phyloP scores from a whole-genome alignment of 2,113 vertebrate species.

The Phoxinus phoxinus region DNA sequence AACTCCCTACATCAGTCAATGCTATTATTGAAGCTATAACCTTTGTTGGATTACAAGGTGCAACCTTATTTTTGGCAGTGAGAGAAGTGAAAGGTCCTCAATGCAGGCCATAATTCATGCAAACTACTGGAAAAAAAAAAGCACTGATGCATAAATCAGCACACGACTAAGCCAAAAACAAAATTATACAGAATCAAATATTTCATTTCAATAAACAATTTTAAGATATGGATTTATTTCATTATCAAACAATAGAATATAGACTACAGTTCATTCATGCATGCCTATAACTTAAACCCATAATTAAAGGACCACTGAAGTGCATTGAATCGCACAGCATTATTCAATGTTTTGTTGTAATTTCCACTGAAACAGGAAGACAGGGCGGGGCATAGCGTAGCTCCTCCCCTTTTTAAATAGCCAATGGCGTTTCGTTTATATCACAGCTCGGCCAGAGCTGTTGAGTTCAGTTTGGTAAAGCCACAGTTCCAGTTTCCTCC shows the following conservation, averaged over 20 bases:
- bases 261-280: background rate
- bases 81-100: background rate
- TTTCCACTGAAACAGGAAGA: no score
- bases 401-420: no score
- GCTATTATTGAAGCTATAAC: constrained; percentile 2
- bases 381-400: no score
- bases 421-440: no score
- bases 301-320: no score
- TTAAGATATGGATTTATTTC: background rate
- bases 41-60: background rate
- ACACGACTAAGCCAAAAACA: background rate
- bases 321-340: no score
- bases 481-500: no score
- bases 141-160: background rate
- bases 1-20: background rate
- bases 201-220: background rate
- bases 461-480: no score
- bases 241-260: background rate
- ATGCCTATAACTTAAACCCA: background rate
- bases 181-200: background rate
- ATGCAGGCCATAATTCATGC: background rate
- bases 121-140: background rate
- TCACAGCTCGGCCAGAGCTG: no score
- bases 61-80: background rate
- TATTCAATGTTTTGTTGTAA: no score